A percentile compares a stretch with the other conserved stretches of the same genome.
Conservation (phyloP, 2,113 vertebrate species). For the Coturnix japonica region DNA sequence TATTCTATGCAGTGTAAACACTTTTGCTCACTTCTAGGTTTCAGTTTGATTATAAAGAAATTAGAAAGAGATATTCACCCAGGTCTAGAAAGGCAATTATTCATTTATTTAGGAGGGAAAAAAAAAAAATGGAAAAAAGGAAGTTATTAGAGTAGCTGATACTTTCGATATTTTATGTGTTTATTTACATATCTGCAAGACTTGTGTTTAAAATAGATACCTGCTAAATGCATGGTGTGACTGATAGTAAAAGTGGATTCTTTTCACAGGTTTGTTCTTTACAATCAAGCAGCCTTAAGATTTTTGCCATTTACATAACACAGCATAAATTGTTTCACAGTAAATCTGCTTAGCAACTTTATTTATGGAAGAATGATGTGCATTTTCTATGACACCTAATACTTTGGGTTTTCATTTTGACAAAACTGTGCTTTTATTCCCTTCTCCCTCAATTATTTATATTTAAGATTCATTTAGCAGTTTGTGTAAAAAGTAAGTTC, state of each 20-base stretch:
- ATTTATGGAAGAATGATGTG: constrained; percentile 67
- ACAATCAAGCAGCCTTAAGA: constrained; percentile 47
- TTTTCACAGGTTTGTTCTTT: constrained; percentile 65
- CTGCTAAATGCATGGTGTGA: constrained; percentile 56
- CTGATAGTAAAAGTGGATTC: constrained; percentile 60
- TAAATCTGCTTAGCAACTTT: constrained; percentile 68
- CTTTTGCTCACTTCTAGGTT: constrained; percentile 33
- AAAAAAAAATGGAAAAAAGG: background rate
- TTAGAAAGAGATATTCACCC: constrained; percentile 3
- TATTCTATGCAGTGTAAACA: constrained; percentile 3
- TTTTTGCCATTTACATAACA: constrained; percentile 56
- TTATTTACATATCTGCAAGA: constrained; percentile 49
- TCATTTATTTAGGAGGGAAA: background rate
- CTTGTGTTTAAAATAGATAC: constrained; percentile 62
- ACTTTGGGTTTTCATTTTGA: constrained; percentile 65
- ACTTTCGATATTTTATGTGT: constrained; percentile 40
- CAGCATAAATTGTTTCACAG: constrained; percentile 67
- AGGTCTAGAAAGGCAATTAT: background rate
- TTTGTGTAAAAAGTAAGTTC: constrained; percentile 60
- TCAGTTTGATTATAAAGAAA: constrained; percentile 19
- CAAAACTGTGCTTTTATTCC: constrained; percentile 61
- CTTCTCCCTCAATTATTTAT: constrained; percentile 51
- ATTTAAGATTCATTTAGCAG: constrained; percentile 54
- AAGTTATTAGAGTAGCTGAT: background rate
- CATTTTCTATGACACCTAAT: constrained; percentile 59